Conservation (phyloP, 2,113 vertebrate species). For the Aspidoscelis tigris region DNA sequence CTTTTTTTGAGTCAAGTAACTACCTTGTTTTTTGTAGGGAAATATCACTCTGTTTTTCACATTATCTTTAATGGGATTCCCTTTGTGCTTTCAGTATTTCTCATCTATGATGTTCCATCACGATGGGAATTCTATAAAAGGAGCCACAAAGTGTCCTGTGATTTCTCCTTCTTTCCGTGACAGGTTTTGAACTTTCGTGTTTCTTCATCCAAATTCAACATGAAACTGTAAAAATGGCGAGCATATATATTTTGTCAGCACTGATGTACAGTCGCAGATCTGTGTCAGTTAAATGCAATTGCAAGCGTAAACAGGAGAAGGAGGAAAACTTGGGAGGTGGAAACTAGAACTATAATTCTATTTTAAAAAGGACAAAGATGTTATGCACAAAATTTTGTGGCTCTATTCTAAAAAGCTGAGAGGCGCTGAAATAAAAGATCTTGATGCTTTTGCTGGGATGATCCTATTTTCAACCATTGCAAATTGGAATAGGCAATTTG, state of each 20-base stretch:
- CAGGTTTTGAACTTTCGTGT: slow-evolving; percentile 49
- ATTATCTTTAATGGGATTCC: slow-evolving; percentile 64
- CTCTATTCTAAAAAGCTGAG: background rate
- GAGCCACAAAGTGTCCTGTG: slow-evolving; percentile 27
- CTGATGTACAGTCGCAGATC: slow-evolving; percentile 33
- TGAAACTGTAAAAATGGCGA: slow-evolving; percentile 28
- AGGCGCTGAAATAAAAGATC: background rate
- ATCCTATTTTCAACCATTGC: background rate
- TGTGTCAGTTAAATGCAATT: slow-evolving; percentile 43
- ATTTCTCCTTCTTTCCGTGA: background rate
- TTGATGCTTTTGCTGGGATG: background rate
- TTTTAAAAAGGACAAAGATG: slow-evolving; percentile 41
- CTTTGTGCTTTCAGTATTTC: slow-evolving; percentile 46
- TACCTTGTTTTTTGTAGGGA: slow-evolving; percentile 26
- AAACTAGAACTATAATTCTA: slow-evolving; percentile 46
- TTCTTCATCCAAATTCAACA: slow-evolving; percentile 46
- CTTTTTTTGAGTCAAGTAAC: slow-evolving; percentile 44
- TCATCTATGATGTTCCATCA: slow-evolving; percentile 44
- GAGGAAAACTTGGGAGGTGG: slow-evolving; percentile 33
- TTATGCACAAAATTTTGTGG: background rate
- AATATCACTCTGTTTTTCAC: slow-evolving; percentile 47
- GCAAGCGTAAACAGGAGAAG: slow-evolving; percentile 13
- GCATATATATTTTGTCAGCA: slow-evolving; percentile 32
- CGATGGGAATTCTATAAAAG: slow-evolving; percentile 46
- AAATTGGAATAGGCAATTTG: background rate